Percentiles rank a stretch among this genome's conserved stretches.
These are phyloP conservation scores for Prinia subflava DNA, from an alignment of 2,113 vertebrate genomes.

Conservation along the genomic window DNA sequence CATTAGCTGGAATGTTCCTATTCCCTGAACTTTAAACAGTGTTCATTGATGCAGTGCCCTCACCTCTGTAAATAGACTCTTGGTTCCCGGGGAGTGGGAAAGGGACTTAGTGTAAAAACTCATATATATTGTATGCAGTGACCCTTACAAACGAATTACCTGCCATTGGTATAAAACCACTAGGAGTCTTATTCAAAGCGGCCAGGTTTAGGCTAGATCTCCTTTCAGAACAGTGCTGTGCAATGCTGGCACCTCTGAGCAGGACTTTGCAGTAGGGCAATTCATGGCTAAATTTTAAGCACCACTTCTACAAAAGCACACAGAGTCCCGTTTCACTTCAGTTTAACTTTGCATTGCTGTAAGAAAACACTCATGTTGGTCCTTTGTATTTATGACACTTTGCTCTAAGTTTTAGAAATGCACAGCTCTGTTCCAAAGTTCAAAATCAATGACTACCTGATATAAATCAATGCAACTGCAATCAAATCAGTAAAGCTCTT, in stretches of 20 bases:
- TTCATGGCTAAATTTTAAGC: not conserved
- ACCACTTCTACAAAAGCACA: not conserved
- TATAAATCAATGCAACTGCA: slow-evolving; percentile 20
- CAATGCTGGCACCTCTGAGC: not conserved
- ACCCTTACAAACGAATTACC: not conserved
- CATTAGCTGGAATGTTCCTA: not conserved
- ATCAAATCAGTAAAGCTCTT: not conserved
- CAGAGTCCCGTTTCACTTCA: not conserved
- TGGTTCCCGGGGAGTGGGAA: rapidly evolving
- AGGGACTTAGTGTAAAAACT: not conserved
- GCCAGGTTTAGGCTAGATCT: not conserved
- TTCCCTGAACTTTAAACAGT: not conserved
- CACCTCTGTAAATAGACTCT: not conserved
- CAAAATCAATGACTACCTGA: not conserved
- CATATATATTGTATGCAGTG: not conserved
- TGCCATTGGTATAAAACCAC: not conserved
- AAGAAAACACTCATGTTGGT: not conserved
- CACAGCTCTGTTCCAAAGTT: not conserved
- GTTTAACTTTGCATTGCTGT: not conserved
- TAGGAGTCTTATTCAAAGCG: not conserved
- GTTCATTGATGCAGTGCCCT: not conserved
- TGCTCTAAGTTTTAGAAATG: not conserved
- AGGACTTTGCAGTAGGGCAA: not conserved
- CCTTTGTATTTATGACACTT: not conserved
- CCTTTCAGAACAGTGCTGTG: not conserved